These are phyloP conservation scores for Metacarcinus magister DNA, from an alignment of 2,888 invertebrate species.

Conservation along the genomic window DNA sequence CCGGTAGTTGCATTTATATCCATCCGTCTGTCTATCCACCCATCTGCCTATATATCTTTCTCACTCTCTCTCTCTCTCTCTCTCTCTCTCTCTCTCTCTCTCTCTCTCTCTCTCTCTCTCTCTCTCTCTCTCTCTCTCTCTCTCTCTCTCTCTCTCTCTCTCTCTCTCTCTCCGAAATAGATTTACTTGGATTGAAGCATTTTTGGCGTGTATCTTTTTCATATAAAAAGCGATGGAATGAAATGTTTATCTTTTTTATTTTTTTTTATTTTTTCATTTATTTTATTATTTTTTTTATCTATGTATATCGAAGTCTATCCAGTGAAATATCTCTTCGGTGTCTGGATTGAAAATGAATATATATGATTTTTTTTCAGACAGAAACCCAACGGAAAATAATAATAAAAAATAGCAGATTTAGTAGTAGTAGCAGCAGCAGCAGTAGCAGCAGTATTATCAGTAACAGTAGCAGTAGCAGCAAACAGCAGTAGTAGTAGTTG, in stretches of 20 bases:
- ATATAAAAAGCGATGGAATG: neutral
- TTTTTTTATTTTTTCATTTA: neutral
- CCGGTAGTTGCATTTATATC: slow-evolving; percentile 36
- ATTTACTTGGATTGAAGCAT: neutral
- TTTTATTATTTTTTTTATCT: neutral
- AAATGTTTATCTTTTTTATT: neutral
- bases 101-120: too few relatives aligned
- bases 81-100: too few relatives aligned
- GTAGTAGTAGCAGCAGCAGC: neutral
- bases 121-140: neutral
- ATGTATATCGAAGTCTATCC: neutral
- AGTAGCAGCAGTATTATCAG: neutral
- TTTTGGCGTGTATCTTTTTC: neutral
- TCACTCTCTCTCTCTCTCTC: neutral
- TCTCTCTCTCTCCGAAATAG: slow-evolving; percentile 40
- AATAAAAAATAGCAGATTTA: neutral
- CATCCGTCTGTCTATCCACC: slow-evolving; percentile 6
- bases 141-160: neutral
- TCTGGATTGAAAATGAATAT: neutral
- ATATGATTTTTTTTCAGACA: neutral
- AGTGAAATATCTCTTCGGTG: neutral
- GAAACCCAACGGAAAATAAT: neutral
- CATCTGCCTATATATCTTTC: slow-evolving; percentile 4
- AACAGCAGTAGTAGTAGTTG: neutral
- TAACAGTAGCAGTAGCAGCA: neutral